Conservation (phyloP, 2,113 vertebrate species). For the Takifugu bimaculatus region DNA sequence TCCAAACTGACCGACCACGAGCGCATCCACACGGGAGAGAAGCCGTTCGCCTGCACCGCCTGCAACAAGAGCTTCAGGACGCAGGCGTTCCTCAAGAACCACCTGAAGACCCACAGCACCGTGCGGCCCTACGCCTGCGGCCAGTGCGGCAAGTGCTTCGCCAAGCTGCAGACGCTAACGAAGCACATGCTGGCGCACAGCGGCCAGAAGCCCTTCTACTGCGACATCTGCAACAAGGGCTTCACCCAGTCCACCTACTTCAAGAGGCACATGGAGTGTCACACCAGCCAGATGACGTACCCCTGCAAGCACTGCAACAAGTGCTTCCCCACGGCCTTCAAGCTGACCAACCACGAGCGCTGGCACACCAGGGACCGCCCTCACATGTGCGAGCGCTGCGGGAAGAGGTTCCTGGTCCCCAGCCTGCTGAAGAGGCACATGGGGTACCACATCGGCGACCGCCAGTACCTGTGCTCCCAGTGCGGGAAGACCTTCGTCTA, state of each 20-base stretch:
- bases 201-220: constrained; percentile 69
- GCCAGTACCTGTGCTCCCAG: constrained; percentile 71
- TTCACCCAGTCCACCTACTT: constrained; percentile 73
- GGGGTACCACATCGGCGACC: constrained; percentile 71
- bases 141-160: constrained; percentile 66
- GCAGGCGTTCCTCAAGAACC: constrained; percentile 68
- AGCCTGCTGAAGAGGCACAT: constrained; percentile 73
- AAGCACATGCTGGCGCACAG: constrained; percentile 69
- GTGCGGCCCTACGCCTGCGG: constrained; percentile 59
- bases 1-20: constrained; percentile 67
- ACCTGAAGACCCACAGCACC: constrained; percentile 67
- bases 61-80: constrained; percentile 68
- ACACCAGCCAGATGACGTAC: constrained; percentile 70
- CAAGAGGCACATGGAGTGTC: constrained; percentile 72
- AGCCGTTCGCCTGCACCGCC: constrained; percentile 61
- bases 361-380: constrained; percentile 71
- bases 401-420: constrained; percentile 67
- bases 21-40: constrained; percentile 71
- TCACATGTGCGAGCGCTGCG: constrained; percentile 71
- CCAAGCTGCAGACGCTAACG: constrained; percentile 52
- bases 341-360: constrained; percentile 66
- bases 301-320: constrained; percentile 69
- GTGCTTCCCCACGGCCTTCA: constrained; percentile 65
- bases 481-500: constrained; percentile 73
- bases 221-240: constrained; percentile 69